Percentiles rank a stretch among this genome's conserved stretches.
Evolutionary conservation across 2,888 invertebrate genomes (phyloP).

Genomic region (Melolontha melolontha): DNA sequence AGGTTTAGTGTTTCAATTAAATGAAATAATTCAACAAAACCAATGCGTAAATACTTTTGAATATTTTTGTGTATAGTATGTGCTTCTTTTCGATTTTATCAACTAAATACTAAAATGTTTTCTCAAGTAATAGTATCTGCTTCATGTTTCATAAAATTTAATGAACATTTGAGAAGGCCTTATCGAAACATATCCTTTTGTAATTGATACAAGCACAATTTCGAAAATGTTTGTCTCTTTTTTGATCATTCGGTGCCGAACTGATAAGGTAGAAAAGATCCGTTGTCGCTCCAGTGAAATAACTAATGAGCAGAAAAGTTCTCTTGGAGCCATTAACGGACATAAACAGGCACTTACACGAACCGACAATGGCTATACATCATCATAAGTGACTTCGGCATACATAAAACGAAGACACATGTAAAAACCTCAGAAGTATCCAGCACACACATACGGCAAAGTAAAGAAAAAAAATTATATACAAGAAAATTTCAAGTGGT

Average conservation of each 20-base stretch:
- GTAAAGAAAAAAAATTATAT: conserved; percentile 5
- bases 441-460: conserved; percentile 44
- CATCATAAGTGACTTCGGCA: conserved; percentile 60
- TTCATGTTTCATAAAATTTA: too few relatives aligned
- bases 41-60: too few relatives aligned
- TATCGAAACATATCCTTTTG: conserved; percentile 16
- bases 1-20: too few relatives aligned
- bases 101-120: too few relatives aligned
- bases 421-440: conserved; percentile 53
- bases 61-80: too few relatives aligned
- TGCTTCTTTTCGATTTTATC: too few relatives aligned
- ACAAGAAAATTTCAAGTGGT: conserved; percentile 22
- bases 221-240: conserved; percentile 23
- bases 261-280: conserved; percentile 27
- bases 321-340: conserved; percentile 51
- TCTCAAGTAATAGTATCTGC: too few relatives aligned
- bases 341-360: conserved; percentile 57
- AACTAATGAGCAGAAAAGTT: conserved; percentile 49
- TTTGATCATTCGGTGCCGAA: conserved; percentile 23
- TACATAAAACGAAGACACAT: conserved; percentile 56
- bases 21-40: too few relatives aligned
- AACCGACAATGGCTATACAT: conserved; percentile 55
- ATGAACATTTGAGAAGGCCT: conserved; percentile 18
- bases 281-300: conserved; percentile 39
- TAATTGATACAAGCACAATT: conserved; percentile 23